Evolutionary conservation across 2,113 vertebrate species (phyloP), one percentile per base, ranked within the genome.

Genomic region (Bufo bufo): DNA sequence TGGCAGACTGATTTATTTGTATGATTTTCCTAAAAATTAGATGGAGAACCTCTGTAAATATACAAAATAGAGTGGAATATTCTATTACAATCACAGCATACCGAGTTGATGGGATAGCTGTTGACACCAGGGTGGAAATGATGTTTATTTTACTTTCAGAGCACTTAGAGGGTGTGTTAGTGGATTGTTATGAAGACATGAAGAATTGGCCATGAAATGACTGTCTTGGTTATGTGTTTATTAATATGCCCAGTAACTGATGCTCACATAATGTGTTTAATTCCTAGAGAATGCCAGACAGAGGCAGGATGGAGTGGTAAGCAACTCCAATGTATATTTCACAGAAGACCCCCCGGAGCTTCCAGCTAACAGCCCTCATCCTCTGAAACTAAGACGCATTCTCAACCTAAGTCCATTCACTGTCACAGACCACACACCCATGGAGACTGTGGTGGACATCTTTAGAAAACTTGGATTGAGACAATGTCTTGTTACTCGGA

Each of bases 331-430:
- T 4, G 96, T 99, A 69, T 98, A 99, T 92, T 99, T 99, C 93
- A 99, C 97, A 0, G 98, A 99, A 90, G 98, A 99, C 0, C 95
- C 96, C 1, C 98, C 98, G 0, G 97, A 97, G 88, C 91, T 99
- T 90, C 96, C 97, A 0, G 94, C 96, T 90, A 97, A 96, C 59
- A 96, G 97, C 90, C 98, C 98, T 0, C 96, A 98, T 56, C 97
- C 97, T 0, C 94, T 99, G 90, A 99, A 99, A 90, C 95, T 99
- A 89, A 93, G 97, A 0, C 97, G 98, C 0, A 96, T 99, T 90
- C 96, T 99, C 63, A 99, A 99, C 93, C 95, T 99, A 89, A 98
- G 97, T 91, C 98, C 98, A n/a, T 99, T 99, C 94, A 99, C 98
- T 0, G 98, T 99, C 93, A 99, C 98, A 0, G 98, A 99, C 93